Percentiles rank a stretch among this genome's conserved stretches.
Evolutionary conservation across 2,113 vertebrate genomes (phyloP).

Genomic region (Lampris megalopsis): DNA sequence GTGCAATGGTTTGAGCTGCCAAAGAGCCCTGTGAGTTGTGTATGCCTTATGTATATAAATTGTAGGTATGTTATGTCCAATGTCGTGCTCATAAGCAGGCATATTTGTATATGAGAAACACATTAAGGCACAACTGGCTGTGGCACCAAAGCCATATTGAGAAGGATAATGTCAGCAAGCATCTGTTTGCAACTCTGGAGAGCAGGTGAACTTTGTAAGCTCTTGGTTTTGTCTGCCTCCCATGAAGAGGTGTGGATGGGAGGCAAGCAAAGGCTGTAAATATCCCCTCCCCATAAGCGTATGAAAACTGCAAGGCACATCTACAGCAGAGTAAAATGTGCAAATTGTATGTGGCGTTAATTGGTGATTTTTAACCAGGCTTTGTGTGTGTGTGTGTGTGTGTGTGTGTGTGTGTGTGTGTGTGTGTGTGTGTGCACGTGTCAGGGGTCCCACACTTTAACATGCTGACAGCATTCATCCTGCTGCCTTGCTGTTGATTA

Average conservation of each 20-base stretch:
- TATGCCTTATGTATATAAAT: too few species aligned
- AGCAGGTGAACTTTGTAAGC: not conserved
- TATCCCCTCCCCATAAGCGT: not conserved
- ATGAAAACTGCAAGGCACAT: constrained; percentile 2
- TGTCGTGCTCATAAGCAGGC: not conserved
- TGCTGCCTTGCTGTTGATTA: constrained; percentile 52
- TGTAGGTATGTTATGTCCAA: too few species aligned
- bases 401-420: constrained; percentile 6
- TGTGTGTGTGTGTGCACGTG: constrained; percentile 11
- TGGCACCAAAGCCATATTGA: constrained; percentile 1
- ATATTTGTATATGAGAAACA: not conserved
- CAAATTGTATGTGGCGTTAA: constrained; percentile 64
- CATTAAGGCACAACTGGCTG: not conserved
- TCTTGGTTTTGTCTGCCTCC: not conserved
- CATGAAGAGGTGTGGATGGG: not conserved
- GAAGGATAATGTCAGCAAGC: constrained; percentile 15
- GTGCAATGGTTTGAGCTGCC: too few species aligned
- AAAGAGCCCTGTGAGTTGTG: too few species aligned
- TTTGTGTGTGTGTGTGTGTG: constrained; percentile 1
- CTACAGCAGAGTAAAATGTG: constrained; percentile 35
- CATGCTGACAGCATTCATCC: constrained; percentile 23
- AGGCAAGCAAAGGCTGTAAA: not conserved
- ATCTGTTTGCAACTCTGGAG: constrained; percentile 5
- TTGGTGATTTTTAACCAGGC: constrained; percentile 23
- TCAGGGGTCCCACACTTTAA: not conserved